These are phyloP conservation scores for Polypedilum vanderplanki DNA, from an alignment of 1,140 invertebrate species.

Conservation along the genomic window DNA sequence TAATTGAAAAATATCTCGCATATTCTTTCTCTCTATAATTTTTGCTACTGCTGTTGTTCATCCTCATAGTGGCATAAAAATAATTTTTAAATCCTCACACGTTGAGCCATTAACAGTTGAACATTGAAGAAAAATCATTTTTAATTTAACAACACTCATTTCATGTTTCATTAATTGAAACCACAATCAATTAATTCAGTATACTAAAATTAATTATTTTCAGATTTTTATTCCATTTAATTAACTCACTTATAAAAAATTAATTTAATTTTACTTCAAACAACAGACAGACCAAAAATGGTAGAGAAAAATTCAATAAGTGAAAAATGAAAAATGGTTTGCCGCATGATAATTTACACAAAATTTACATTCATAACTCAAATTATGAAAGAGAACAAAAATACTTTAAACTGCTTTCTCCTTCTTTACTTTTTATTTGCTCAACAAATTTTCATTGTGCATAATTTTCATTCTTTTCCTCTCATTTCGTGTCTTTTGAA, in stretches of 20 bases:
- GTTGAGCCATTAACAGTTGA: background rate
- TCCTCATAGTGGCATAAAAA: background rate
- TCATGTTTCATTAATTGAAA: constrained; percentile 14
- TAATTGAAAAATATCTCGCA: constrained; percentile 12
- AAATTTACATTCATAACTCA: constrained; percentile 18
- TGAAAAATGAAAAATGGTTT: background rate
- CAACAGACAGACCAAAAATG: background rate
- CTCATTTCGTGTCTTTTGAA: constrained; percentile 4
- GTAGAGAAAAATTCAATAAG: background rate
- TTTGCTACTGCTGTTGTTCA: background rate
- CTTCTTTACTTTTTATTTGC: background rate
- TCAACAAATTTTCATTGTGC: background rate
- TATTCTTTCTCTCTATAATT: background rate
- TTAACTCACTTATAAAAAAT: background rate
- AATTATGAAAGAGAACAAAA: background rate
- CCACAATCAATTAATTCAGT: constrained; percentile 5
- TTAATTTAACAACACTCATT: background rate
- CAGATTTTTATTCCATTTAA: too few relatives aligned
- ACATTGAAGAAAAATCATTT: background rate
- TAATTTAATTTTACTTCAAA: background rate
- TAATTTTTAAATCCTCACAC: background rate
- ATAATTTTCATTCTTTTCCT: background rate
- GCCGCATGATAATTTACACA: constrained; percentile 12
- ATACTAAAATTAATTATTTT: background rate
- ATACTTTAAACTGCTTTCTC: background rate